phyloP scores from a whole-genome alignment of 2,797 vertebrate genomes.

The Myotis findleyi region DNA sequence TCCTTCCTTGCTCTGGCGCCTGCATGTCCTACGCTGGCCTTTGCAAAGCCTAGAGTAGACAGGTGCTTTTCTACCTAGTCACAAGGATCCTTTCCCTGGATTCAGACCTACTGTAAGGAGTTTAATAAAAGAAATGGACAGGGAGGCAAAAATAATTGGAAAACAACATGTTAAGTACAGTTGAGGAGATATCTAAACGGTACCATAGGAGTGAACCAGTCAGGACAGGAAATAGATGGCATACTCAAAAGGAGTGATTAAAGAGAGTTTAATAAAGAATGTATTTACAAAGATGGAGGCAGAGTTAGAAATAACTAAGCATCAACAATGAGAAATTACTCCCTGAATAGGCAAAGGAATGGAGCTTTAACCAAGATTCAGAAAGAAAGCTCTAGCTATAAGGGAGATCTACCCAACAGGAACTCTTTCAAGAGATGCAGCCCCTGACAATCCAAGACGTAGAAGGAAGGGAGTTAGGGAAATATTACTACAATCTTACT shows the following conservation, averaged over 20 bases:
- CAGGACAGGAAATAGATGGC: conserved; percentile 36
- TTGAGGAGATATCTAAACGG: conserved; percentile 34
- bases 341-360: conserved; percentile 16
- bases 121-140: background rate
- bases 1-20: background rate
- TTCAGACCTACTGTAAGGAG: background rate
- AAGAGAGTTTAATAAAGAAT: conserved; percentile 50
- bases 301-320: conserved; percentile 39
- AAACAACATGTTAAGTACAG: background rate
- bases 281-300: conserved; percentile 49
- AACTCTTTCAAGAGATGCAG: background rate
- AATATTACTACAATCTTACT: background rate
- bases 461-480: background rate
- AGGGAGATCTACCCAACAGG: background rate
- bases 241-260: conserved; percentile 50
- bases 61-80: background rate
- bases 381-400: background rate
- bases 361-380: conserved; percentile 31
- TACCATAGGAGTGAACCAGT: background rate
- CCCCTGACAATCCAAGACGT: background rate
- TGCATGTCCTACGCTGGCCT: background rate
- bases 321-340: conserved; percentile 36
- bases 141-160: conserved; percentile 40
- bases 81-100: background rate
- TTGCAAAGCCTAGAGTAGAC: conserved; percentile 28